Evolutionary conservation across 1,140 invertebrate genomes (phyloP), one percentile per base, ranked within the genome.

Genomic region (Sycophaga agraensis): DNA sequence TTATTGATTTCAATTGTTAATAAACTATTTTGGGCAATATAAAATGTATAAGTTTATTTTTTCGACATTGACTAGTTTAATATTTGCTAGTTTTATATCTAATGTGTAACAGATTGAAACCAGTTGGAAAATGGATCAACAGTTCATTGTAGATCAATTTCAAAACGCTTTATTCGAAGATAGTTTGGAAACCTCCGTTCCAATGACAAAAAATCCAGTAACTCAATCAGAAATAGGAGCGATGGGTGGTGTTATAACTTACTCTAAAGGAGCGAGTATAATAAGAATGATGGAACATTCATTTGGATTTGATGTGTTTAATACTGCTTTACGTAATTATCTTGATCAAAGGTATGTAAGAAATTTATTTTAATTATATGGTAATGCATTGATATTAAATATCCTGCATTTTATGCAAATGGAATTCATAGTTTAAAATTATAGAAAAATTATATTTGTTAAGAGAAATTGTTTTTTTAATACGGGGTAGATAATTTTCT

Each of bases 251-350:
- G 72, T 73, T 1, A 90, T 91, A 34, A 90, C 87, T 12, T 93
- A 93, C 65, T 76, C 78, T 14, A 93, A 93, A 80, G 82, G 83
- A 56, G 82, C 79, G 45, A 84, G 84, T 35, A 83, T 94, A 2
- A 82, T 94, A 11, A 81, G 88, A 55, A 94, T 93, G 91, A 86
- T 92, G 83, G 82, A 86, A 49, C 82, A 87, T 53, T 86, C 89
- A 53, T 82, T 93, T 26, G 88, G 89, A n/a, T 74, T 83, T 24
- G 66, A 79, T 2, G 83, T 83, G 4, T 93, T 93, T 70, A 81
- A 83, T 50, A 73, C 76, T 31, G 88, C 84, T 28, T 68, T 92
- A 7, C 76, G 77, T 61, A 75, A 77, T 55, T 88, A 88, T 59
- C 61, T 86, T 0, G 74, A 71, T 63, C 67, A 77, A 11, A 78